Percentiles rank a stretch among this genome's conserved stretches.
Evolutionary conservation across 2,888 invertebrate genomes (phyloP).

Genomic region (Acrobasis suavella): DNA sequence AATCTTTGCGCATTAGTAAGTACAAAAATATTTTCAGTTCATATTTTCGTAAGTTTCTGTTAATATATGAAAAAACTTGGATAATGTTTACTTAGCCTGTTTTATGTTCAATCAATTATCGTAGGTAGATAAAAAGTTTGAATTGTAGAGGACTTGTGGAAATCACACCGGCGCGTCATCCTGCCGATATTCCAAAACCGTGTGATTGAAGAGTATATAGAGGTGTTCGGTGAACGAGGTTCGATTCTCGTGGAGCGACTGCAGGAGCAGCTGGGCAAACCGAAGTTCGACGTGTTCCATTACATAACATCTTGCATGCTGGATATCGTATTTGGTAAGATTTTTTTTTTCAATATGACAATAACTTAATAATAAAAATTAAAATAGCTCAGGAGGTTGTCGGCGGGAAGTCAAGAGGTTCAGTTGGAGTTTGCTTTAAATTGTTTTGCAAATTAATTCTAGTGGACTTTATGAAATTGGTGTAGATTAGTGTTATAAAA

Average conservation of each 20-base stretch:
- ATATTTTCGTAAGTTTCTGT: no score
- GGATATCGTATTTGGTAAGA: slow-evolving; percentile 84
- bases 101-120: neutral
- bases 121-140: slow-evolving; percentile 11
- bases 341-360: neutral
- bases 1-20: no score
- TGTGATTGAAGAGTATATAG: slow-evolving; percentile 83
- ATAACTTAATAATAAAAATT: neutral
- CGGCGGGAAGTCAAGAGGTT: no score
- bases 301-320: slow-evolving; percentile 81
- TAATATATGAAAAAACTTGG: no score
- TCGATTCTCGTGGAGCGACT: slow-evolving; percentile 72
- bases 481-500: no score
- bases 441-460: no score
- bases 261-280: slow-evolving; percentile 50
- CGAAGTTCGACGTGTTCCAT: slow-evolving; percentile 76
- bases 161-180: slow-evolving; percentile 79
- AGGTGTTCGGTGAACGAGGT: slow-evolving; percentile 83
- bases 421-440: no score
- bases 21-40: no score
- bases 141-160: slow-evolving; percentile 81
- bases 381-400: no score
- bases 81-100: no score
- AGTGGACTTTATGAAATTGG: no score
- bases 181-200: slow-evolving; percentile 85